Base-by-base conservation (phyloP, 30 jellyfish, hydroid and myxozoan genomes). In the Aurelia aurita complex sp. Pacific region DNA sequence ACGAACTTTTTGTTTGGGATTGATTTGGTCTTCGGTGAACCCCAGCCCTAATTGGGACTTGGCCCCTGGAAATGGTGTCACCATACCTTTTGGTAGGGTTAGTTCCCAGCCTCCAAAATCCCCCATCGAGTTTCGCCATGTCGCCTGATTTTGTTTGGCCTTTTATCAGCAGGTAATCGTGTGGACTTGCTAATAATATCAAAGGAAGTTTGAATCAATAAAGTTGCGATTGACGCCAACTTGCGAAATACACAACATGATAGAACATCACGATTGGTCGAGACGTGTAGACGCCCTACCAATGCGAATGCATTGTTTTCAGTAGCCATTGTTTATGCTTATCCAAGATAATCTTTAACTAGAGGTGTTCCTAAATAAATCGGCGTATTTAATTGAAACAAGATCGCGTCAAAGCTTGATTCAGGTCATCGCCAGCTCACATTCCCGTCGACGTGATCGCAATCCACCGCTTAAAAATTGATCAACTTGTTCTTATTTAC, bases 221-320 rank as follows among this genome's bases (percentile, higher is more conserved):
- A 64, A 10, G 87, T 62, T 77, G 87, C 77, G 51, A 77, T 79
- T 79, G 63, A 40, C 78, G 73, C 72, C 17, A 36, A 40, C 74
- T 14, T 79, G 62, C 61, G 89, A 64, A 79, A 36, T 15, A 66
- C 89, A 77, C 23, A 46, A 79, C 52, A 18, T 18, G 62, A 66
- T 46, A 32, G 12, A 61, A 61, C 68, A 66, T 63, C 73, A 64
- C 55, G 87, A 60, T 72, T 62, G 92, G 92, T 42, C 67, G 76
- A 40, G 93, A 72, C 92, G 73, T 18, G 42, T 38, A 60, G 80
- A 59, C 86, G 79, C 74, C 74, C 92, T 65, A 77, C 87, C 52
- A 74, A 84, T 36, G 43, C 66, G 72, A 64, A 32, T 9, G 34
- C 17, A 63, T 71, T 84, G 76, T 74, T 64, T 35, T 15, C 2